phyloP scores from a whole-genome alignment of 2,888 invertebrate species.

The Ypsolopha sequella region DNA sequence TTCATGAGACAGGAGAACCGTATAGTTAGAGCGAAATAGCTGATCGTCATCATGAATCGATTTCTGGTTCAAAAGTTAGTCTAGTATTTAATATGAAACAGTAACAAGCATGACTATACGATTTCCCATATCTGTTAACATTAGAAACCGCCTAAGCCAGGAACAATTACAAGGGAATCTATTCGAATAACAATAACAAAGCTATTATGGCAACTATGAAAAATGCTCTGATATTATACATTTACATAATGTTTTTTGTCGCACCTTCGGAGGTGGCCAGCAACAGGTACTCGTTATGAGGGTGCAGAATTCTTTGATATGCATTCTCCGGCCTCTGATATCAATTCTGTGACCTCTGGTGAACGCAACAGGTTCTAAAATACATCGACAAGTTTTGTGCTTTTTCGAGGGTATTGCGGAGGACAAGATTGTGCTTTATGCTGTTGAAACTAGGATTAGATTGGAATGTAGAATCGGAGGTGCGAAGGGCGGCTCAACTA shows the following conservation, averaged over 20 bases:
- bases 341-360: slow-evolving; percentile 16
- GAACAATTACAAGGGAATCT: slow-evolving; percentile 45
- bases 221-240: slow-evolving; percentile 60
- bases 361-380: slow-evolving; percentile 16
- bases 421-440: not conserved
- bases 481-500: slow-evolving; percentile 44
- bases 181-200: slow-evolving; percentile 64
- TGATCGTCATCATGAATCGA: too few species aligned
- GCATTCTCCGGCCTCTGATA: slow-evolving; percentile 19
- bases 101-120: slow-evolving; percentile 34
- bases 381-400: slow-evolving; percentile 10
- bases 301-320: slow-evolving; percentile 69
- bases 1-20: too few species aligned
- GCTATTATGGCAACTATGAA: slow-evolving; percentile 62
- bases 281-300: slow-evolving; percentile 65
- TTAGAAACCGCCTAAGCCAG: not conserved
- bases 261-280: slow-evolving; percentile 63
- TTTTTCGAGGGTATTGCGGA: not conserved
- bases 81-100: too few species aligned
- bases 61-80: too few species aligned
- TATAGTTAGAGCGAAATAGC: not conserved
- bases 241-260: slow-evolving; percentile 67
- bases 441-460: not conserved
- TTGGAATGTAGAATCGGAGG: not conserved
- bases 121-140: slow-evolving; percentile 10